These are phyloP conservation scores for Lordiphosa andalusiaca DNA, from an alignment of 2,888 invertebrate genomes.

Conservation along the genomic window DNA sequence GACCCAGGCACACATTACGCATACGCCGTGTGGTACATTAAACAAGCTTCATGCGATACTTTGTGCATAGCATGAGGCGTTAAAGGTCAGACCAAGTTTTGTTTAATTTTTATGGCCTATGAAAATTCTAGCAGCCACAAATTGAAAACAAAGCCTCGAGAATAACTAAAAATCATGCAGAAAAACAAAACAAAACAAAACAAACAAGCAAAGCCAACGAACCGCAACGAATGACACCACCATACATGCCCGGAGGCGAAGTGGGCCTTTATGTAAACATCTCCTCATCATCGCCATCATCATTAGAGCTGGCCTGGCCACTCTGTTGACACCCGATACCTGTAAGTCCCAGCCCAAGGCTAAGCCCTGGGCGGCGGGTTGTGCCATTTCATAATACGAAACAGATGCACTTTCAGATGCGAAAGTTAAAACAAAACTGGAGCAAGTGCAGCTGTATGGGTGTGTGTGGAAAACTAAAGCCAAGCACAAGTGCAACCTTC, in stretches of 20 bases:
- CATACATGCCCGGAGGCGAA: constrained; percentile 24
- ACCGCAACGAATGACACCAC: constrained; percentile 65
- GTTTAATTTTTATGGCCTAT: constrained; percentile 23
- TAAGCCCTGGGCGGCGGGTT: constrained; percentile 6
- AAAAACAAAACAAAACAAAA: constrained; percentile 4
- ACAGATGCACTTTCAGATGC: constrained; percentile 57
- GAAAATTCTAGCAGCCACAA: constrained; percentile 32
- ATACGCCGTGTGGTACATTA: constrained; percentile 33
- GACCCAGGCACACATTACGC: constrained; percentile 23
- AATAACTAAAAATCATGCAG: constrained; percentile 7
- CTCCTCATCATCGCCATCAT: background rate
- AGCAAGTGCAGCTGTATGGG: constrained; percentile 35
- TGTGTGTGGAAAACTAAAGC: constrained; percentile 14
- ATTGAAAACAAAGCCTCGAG: constrained; percentile 13
- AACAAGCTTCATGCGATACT: constrained; percentile 29
- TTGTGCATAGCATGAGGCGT: constrained; percentile 52
- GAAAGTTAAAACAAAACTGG: constrained; percentile 44
- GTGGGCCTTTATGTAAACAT: background rate
- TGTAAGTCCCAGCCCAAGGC: constrained; percentile 9
- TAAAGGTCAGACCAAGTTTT: constrained; percentile 48
- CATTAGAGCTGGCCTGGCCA: background rate
- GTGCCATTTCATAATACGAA: constrained; percentile 30
- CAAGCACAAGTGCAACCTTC: constrained; percentile 37
- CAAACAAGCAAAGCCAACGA: constrained; percentile 26
- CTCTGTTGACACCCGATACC: constrained; percentile 5